A percentile compares a stretch with the other conserved stretches of the same genome.
phyloP scores from a whole-genome alignment of 2,797 vertebrate species.

The Myiotriccus ornatus region DNA sequence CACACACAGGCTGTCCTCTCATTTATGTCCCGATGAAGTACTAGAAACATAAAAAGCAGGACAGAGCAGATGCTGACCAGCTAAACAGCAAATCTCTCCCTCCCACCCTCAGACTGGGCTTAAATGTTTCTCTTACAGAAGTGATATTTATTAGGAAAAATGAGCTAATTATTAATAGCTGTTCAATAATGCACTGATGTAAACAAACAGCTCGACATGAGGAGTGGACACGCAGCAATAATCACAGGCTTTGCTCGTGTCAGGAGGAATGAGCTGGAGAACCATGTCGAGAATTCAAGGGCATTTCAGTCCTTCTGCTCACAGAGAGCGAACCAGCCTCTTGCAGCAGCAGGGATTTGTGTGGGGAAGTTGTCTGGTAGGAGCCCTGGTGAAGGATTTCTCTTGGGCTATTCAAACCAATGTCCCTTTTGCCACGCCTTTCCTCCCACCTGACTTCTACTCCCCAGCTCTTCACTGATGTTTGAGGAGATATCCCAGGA shows the following conservation, averaged over 20 bases:
- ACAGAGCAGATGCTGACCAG: not conserved
- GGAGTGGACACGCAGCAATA: not conserved
- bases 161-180: not conserved
- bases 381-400: not conserved
- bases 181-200: not conserved
- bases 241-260: not conserved
- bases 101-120: not conserved
- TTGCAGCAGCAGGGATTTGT: not conserved
- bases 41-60: not conserved
- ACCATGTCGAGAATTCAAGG: not conserved
- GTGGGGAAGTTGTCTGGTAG: not conserved
- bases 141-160: not conserved
- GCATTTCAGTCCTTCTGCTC: not conserved
- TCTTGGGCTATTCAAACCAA: not conserved
- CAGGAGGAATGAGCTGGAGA: not conserved
- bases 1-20: not conserved
- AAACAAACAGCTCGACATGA: not conserved
- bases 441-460: not conserved
- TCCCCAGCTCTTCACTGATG: not conserved
- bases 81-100: not conserved
- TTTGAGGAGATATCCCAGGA: not conserved
- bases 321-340: not conserved
- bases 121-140: not conserved
- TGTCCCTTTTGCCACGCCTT: not conserved
- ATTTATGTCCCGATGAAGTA: not conserved